These are phyloP conservation scores for Carettochelys insculpta DNA, from an alignment of 2,113 vertebrate species.

Conservation along the genomic window DNA sequence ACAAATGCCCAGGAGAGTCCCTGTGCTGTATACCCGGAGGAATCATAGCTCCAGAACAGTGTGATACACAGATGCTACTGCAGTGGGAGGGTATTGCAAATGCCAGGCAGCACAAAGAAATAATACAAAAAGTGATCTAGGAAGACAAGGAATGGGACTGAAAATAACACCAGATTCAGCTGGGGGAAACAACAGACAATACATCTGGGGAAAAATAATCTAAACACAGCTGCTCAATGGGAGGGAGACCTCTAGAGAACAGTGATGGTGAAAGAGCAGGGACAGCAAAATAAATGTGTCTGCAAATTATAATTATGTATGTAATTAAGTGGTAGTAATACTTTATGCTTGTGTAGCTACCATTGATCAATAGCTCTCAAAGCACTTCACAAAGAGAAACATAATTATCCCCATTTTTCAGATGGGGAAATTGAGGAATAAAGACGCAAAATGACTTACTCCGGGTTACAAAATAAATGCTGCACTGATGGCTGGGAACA, in stretches of 20 bases:
- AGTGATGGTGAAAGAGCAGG: not conserved
- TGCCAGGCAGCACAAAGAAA: conserved; percentile 67
- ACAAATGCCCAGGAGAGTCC: conserved; percentile 58
- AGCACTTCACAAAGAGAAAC: not conserved
- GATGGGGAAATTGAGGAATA: not conserved
- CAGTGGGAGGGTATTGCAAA: conserved; percentile 55
- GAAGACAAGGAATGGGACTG: conserved; percentile 25
- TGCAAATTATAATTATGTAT: not conserved
- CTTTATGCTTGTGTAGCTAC: not conserved
- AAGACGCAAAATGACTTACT: not conserved
- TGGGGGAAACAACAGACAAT: not conserved
- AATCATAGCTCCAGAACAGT: conserved; percentile 59
- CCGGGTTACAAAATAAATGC: not conserved
- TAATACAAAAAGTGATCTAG: conserved; percentile 47
- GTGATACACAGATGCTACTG: conserved; percentile 70
- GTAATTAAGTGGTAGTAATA: not conserved
- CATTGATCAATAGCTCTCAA: not conserved
- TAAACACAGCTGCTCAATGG: not conserved
- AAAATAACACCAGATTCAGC: conserved; percentile 15
- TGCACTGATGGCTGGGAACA: not conserved
- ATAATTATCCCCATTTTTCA: not conserved
- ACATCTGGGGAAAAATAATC: conserved; percentile 6
- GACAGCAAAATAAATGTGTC: not conserved
- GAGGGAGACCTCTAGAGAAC: conserved; percentile 11
- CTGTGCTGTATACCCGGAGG: conserved; percentile 52